These are phyloP conservation scores for Heterodera carotae DNA, from an alignment of 1,140 invertebrate species.

Conservation along the genomic window DNA sequence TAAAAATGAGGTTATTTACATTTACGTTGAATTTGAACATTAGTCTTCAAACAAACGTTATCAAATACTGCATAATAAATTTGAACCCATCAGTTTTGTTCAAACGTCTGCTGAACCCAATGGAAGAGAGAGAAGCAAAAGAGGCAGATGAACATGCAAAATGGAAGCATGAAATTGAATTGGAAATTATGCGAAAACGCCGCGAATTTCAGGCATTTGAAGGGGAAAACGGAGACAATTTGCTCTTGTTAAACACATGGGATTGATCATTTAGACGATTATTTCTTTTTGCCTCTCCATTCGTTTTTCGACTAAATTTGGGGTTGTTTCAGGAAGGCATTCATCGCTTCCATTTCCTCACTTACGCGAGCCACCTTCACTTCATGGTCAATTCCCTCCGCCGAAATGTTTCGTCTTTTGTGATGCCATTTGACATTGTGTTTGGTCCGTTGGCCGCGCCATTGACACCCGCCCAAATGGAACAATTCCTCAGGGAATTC, in stretches of 20 bases:
- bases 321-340: constrained; percentile 3
- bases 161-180: constrained; percentile 38
- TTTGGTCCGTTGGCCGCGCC: constrained; percentile 25
- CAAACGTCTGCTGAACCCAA: neutral
- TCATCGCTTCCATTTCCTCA: constrained; percentile 37
- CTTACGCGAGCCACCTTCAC: constrained; percentile 35
- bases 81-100: neutral
- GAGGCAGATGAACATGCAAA: constrained; percentile 39
- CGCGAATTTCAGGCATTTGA: constrained; percentile 25
- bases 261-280: constrained; percentile 24
- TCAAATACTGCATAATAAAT: too few relatives aligned
- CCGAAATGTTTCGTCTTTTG: constrained; percentile 13
- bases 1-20: too few relatives aligned
- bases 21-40: too few relatives aligned
- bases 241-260: neutral
- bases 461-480: constrained; percentile 18
- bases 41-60: too few relatives aligned
- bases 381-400: constrained; percentile 30
- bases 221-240: too few relatives aligned
- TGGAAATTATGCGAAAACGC: constrained; percentile 41
- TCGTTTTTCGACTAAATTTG: constrained; percentile 3
- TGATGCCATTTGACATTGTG: constrained; percentile 5
- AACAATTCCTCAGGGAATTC: neutral
- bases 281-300: constrained; percentile 6
- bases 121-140: constrained; percentile 26